Base-by-base conservation (phyloP, 2,113 vertebrate genomes). In the Pachyramphus minor region DNA sequence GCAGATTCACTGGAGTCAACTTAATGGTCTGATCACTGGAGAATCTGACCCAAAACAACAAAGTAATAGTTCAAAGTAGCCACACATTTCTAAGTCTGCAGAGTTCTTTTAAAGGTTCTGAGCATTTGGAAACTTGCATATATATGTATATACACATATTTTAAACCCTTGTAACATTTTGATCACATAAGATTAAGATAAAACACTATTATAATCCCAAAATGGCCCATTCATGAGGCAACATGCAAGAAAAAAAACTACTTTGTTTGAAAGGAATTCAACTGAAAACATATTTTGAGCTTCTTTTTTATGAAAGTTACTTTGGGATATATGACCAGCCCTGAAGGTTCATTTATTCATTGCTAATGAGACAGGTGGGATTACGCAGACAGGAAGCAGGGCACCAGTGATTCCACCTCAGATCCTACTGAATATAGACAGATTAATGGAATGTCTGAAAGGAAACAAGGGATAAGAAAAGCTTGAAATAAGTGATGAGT, bases 361-460 rank as follows among this genome's bases (percentile, higher is more conserved):
- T 90, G 89, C 85, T 93, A 87, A 89, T 73, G 75, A 37, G 35
- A 92, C 81, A 90, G 63, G 59, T 62, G 91, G 84, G 76, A 87
- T 94, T 95, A 94, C 76, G 89, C 87, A 74, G 55, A 95, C 71
- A 83, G 86, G 60, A 82, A 63, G 62, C 69, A 94, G 82, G 52
- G 47, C 56, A 62, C 31, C 35, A 72, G 73, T 42, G 87, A 87
- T 53, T 84, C 81, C 12, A 64, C 52, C 49, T 56, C 42, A 84
- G 45, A 64, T 64, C 39, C 42, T 52, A 37, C 60, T 44, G 22
- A 81, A 75, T 28, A 73, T 4, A 85, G 55, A 74, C 11, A 12
- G 88, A 47, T 45, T 87, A 67, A 85, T 80, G 63, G 83, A 79
- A 71, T 12, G 12, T 59, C 47, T 82, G 67, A 63, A 55, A 81